phyloP scores from a whole-genome alignment of 2,113 vertebrate species.

The Dicerorhinus sumatrensis region DNA sequence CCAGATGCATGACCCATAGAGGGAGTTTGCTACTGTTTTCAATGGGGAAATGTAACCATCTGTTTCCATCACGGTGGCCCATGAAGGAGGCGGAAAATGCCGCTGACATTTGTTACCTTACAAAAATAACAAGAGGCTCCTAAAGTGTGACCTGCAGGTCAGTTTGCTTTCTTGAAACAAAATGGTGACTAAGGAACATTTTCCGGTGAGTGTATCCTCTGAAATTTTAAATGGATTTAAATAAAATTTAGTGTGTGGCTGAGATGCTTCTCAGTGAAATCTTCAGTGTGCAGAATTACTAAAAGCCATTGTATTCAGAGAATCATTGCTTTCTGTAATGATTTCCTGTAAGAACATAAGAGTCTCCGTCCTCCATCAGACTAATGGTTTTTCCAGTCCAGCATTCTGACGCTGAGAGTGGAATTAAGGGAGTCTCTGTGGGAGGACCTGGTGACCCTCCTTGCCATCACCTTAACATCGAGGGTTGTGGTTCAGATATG shows the following conservation, averaged over 20 bases:
- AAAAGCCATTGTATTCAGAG: neutral
- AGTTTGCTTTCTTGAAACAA: slow-evolving; percentile 41
- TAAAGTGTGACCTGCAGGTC: neutral
- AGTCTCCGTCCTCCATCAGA: neutral
- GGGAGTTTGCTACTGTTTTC: neutral
- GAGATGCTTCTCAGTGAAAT: slow-evolving; percentile 27
- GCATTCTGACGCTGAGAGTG: neutral
- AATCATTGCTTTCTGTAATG: slow-evolving; percentile 10
- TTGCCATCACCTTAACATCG: slow-evolving; percentile 9
- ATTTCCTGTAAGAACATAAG: slow-evolving; percentile 26
- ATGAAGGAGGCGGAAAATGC: neutral
- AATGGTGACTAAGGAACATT: neutral
- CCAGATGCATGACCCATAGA: rapidly evolving
- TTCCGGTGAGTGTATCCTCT: neutral
- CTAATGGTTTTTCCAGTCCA: slow-evolving; percentile 42
- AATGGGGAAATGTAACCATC: neutral
- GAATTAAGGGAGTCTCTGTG: neutral
- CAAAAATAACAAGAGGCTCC: neutral
- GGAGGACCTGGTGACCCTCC: neutral
- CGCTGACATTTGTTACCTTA: neutral
- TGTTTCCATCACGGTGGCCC: neutral
- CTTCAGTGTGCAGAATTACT: slow-evolving; percentile 11
- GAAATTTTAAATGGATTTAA: slow-evolving; percentile 37
- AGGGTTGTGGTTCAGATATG: neutral
- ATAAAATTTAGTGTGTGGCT: neutral